Conservation (phyloP, 2,797 vertebrate genomes). For the Eospalax fontanierii region DNA sequence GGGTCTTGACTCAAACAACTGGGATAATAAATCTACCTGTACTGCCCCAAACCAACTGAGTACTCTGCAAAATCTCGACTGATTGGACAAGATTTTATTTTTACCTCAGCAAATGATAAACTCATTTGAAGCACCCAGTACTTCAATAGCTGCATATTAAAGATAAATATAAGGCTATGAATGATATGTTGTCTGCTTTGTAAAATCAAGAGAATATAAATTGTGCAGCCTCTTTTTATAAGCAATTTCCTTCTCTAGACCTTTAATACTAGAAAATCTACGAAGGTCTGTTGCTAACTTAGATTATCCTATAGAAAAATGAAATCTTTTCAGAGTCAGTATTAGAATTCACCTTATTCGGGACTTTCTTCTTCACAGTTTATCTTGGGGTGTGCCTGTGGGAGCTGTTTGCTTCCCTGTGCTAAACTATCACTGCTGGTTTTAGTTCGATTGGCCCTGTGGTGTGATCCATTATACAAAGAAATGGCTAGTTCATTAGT, state of each 20-base stretch:
- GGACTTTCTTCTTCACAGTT: conserved; percentile 55
- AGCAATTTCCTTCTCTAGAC: conserved; percentile 65
- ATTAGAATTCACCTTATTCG: conserved; percentile 70
- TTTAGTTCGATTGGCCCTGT: background rate
- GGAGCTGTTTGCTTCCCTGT: conserved; percentile 27
- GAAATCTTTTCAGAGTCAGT: conserved; percentile 63
- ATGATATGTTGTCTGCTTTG: conserved; percentile 71
- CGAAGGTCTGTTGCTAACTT: conserved; percentile 62
- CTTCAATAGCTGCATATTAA: conserved; percentile 73
- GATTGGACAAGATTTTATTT: conserved; percentile 77
- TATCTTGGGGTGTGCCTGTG: conserved; percentile 57
- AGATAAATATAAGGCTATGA: conserved; percentile 77
- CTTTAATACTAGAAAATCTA: conserved; percentile 63
- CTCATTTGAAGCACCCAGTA: conserved; percentile 55
- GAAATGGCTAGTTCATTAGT: conserved; percentile 48
- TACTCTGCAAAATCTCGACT: conserved; percentile 61
- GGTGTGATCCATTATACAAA: conserved; percentile 9
- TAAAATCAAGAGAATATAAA: conserved; percentile 79
- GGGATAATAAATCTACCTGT: conserved; percentile 68
- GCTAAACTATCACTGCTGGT: conserved; percentile 31
- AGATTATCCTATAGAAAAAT: conserved; percentile 75
- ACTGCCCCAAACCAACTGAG: conserved; percentile 62
- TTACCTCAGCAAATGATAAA: conserved; percentile 77
- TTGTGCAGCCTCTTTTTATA: background rate
- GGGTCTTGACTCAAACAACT: conserved; percentile 57